Conservation (phyloP, 2,888 invertebrate species). For the Drosophila villosipedis region DNA sequence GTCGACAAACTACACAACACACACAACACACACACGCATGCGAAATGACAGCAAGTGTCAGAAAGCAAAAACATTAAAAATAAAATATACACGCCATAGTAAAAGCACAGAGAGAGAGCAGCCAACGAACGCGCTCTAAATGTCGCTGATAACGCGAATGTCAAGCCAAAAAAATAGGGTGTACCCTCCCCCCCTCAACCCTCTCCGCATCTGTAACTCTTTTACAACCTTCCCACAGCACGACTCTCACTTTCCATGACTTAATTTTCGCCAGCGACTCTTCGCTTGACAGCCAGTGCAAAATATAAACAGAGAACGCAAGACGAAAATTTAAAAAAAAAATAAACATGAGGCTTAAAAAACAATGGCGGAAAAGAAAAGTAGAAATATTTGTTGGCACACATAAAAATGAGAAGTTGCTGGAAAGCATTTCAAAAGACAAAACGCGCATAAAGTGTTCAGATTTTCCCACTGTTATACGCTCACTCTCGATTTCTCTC, state of each 20-base stretch:
- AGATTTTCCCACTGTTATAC: slow-evolving; percentile 24
- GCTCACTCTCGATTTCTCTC: slow-evolving; percentile 1
- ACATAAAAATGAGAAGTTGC: slow-evolving; percentile 61
- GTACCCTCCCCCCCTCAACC: not conserved
- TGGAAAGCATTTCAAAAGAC: slow-evolving; percentile 53
- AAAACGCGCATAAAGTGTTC: slow-evolving; percentile 53
- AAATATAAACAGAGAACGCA: slow-evolving; percentile 49
- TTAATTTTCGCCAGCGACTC: slow-evolving; percentile 56
- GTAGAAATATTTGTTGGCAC: slow-evolving; percentile 37
- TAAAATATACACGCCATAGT: slow-evolving; percentile 38
- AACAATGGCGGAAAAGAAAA: slow-evolving; percentile 22
- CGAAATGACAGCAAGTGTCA: slow-evolving; percentile 62
- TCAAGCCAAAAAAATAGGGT: slow-evolving; percentile 31
- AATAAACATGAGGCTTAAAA: slow-evolving; percentile 7
- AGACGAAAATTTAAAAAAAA: slow-evolving; percentile 15
- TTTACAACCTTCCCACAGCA: slow-evolving; percentile 36
- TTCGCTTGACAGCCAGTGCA: slow-evolving; percentile 44
- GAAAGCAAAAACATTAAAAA: slow-evolving; percentile 58
- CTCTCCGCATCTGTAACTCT: not conserved
- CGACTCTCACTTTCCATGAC: slow-evolving; percentile 64
- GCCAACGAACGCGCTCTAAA: slow-evolving; percentile 32
- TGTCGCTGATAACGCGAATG: slow-evolving; percentile 58
- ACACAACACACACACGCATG: slow-evolving; percentile 23
- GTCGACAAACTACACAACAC: slow-evolving; percentile 49
- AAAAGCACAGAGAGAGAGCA: not conserved